Percentiles rank a stretch among this genome's conserved stretches.
Evolutionary conservation across 1,140 invertebrate genomes (phyloP).

Genomic region (Rhagoletis pomonella): DNA sequence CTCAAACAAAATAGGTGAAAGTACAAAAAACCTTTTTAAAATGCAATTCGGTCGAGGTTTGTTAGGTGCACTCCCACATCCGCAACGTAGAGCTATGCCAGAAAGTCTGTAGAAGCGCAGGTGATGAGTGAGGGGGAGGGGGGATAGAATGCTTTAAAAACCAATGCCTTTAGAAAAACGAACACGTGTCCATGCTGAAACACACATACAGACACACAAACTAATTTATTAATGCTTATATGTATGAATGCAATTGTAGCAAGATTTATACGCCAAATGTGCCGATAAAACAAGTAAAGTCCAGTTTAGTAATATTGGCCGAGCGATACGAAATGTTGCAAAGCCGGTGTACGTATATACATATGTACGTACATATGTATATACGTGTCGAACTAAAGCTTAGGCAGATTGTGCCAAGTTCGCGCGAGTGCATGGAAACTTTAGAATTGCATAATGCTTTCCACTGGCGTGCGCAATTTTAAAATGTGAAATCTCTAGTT

Average conservation of each 20-base stretch:
- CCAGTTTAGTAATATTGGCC: slow-evolving; percentile 14
- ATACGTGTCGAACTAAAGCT: neutral
- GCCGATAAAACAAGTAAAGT: slow-evolving; percentile 39
- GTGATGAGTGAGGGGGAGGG: too few species aligned
- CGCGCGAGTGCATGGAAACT: neutral
- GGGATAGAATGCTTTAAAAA: neutral
- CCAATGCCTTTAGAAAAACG: neutral
- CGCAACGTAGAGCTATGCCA: neutral
- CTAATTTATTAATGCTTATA: too few species aligned
- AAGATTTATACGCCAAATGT: slow-evolving; percentile 43
- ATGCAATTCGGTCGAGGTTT: slow-evolving; percentile 43
- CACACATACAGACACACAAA: neutral
- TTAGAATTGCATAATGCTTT: slow-evolving; percentile 19
- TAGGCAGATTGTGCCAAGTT: neutral
- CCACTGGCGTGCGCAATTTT: neutral
- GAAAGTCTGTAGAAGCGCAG: neutral
- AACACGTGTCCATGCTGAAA: neutral
- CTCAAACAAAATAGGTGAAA: neutral
- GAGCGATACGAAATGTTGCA: slow-evolving; percentile 6
- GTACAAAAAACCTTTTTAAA: neutral
- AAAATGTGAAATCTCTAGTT: neutral
- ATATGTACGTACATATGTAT: neutral
- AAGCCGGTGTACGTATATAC: neutral
- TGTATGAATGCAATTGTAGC: neutral
- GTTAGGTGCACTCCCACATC: slow-evolving; percentile 30